Conservation (phyloP, 2,113 vertebrate genomes). For the Mus spicilegus region DNA sequence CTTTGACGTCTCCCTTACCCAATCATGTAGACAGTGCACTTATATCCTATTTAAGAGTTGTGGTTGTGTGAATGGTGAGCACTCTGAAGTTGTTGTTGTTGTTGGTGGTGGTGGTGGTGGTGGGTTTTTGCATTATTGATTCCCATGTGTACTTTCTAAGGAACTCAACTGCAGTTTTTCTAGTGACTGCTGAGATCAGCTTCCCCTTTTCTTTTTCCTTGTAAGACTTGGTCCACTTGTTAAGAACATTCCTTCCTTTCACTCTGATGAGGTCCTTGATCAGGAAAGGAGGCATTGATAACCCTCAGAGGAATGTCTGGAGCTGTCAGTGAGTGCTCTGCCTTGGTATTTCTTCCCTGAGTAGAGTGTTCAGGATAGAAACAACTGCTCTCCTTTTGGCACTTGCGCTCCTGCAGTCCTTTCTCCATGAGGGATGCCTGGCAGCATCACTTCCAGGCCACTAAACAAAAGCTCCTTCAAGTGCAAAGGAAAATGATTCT, state of each 20-base stretch:
- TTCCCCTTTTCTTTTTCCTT: neutral
- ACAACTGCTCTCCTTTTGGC: neutral
- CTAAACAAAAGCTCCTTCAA: constrained; percentile 71
- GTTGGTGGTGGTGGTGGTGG: neutral
- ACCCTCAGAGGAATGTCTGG: neutral
- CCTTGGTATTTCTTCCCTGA: neutral
- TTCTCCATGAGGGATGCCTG: constrained; percentile 19
- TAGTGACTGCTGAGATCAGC: constrained; percentile 30
- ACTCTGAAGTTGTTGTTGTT: neutral
- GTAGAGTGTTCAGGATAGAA: neutral
- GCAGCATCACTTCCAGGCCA: constrained; percentile 60
- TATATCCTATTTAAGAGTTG: neutral
- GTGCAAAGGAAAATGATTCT: constrained; percentile 66
- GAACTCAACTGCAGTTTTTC: constrained; percentile 7
- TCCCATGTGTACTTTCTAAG: constrained; percentile 34
- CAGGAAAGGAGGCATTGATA: neutral
- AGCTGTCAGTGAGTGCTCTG: neutral
- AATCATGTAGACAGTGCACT: neutral
- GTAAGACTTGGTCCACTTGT: constrained; percentile 18
- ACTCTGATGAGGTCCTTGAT: constrained; percentile 31
- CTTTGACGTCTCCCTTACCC: neutral
- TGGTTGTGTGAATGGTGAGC: neutral
- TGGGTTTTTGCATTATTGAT: neutral
- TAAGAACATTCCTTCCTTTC: neutral
- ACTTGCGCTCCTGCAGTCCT: constrained; percentile 63